These are phyloP conservation scores for Podabrus alpinus DNA, from an alignment of 2,888 invertebrate species.

Conservation along the genomic window DNA sequence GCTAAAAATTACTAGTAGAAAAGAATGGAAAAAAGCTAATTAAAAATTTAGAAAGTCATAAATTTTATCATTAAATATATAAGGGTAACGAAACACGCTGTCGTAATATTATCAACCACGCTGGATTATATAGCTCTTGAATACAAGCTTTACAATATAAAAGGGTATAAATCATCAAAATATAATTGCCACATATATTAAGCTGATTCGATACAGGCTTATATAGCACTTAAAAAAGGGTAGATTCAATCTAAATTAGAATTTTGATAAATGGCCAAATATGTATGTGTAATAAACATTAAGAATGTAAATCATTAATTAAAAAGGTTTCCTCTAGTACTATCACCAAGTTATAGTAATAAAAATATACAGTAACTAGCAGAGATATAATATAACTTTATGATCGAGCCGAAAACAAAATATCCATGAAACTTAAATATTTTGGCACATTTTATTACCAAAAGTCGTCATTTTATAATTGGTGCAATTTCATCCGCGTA, in stretches of 20 bases:
- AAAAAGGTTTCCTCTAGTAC: neutral
- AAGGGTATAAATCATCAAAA: slow-evolving; percentile 3
- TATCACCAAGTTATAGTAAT: neutral
- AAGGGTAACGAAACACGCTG: neutral
- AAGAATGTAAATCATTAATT: slow-evolving; percentile 2
- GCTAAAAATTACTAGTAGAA: neutral
- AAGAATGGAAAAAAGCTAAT: neutral
- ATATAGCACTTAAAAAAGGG: slow-evolving; percentile 2
- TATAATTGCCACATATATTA: slow-evolving; percentile 5
- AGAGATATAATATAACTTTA: neutral
- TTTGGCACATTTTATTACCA: neutral
- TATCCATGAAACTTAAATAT: neutral
- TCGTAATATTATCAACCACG: neutral
- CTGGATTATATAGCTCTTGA: neutral
- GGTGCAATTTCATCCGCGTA: neutral
- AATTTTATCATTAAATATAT: neutral
- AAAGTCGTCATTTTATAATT: neutral
- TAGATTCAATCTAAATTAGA: slow-evolving; percentile 4
- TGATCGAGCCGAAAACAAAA: neutral
- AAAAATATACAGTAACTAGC: neutral
- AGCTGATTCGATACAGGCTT: slow-evolving; percentile 1
- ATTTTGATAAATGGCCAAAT: neutral
- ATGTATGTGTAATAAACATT: neutral
- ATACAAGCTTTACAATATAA: neutral
- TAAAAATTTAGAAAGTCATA: neutral